phyloP scores from a whole-genome alignment of 2,113 vertebrate genomes.

The Phylloscopus whistleri region DNA sequence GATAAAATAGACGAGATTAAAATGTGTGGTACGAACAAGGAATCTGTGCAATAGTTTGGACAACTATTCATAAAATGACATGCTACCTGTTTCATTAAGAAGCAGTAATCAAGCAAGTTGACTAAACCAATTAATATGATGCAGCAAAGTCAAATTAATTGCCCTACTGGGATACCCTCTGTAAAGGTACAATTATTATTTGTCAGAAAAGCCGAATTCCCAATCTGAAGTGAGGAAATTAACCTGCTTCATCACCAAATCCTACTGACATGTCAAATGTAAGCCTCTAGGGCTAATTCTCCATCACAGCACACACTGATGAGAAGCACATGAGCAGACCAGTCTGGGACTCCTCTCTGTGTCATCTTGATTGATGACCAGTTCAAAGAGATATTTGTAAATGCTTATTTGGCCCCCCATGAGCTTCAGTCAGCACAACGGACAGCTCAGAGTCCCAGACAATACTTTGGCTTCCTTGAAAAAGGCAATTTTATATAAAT shows the following conservation, averaged over 20 bases:
- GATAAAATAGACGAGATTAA: background rate
- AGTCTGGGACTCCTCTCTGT: background rate
- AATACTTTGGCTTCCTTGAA: background rate
- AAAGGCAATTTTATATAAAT: background rate
- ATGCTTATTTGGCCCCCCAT: background rate
- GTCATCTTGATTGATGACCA: background rate
- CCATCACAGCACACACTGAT: background rate
- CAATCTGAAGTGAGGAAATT: background rate
- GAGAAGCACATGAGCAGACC: background rate
- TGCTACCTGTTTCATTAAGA: background rate
- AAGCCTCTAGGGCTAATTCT: background rate
- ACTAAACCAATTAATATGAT: background rate
- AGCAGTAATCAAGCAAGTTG: background rate
- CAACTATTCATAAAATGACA: background rate
- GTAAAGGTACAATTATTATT: background rate
- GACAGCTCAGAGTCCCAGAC: background rate
- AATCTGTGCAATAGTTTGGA: background rate
- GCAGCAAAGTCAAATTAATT: background rate
- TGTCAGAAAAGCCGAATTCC: background rate
- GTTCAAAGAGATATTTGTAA: background rate
- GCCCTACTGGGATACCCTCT: background rate
- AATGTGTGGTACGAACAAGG: background rate
- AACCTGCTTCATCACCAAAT: background rate
- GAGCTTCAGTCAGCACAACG: background rate
- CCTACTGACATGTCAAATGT: background rate